These are phyloP conservation scores for Kryptolebias marmoratus DNA, from an alignment of 2,113 vertebrate species.

Conservation along the genomic window DNA sequence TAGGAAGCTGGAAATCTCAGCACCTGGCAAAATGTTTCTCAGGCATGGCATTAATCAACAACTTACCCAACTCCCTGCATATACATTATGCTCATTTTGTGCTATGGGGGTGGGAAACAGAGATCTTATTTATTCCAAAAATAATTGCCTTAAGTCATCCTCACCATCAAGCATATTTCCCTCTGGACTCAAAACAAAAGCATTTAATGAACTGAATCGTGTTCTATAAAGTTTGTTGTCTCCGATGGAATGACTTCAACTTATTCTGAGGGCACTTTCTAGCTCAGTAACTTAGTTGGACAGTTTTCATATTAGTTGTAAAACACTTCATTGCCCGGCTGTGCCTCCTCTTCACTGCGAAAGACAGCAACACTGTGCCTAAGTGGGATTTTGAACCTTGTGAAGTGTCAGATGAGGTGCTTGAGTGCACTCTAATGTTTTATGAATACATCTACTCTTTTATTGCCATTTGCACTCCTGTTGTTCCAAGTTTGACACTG, in stretches of 20 bases:
- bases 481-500: constrained; percentile 25
- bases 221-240: background rate
- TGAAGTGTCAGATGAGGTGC: constrained; percentile 22
- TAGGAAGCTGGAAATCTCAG: constrained; percentile 64
- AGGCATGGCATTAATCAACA: constrained; percentile 69
- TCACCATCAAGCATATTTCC: constrained; percentile 3
- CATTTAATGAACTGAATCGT: constrained; percentile 16
- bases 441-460: constrained; percentile 5
- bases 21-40: constrained; percentile 67
- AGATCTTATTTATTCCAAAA: constrained; percentile 49
- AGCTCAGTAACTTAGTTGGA: background rate
- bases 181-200: constrained; percentile 24
- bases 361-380: constrained; percentile 9
- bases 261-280: constrained; percentile 13
- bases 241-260: background rate
- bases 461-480: constrained; percentile 18
- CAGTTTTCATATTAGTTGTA: constrained; percentile 6
- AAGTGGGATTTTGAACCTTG: constrained; percentile 25
- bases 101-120: background rate
- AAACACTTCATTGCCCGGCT: constrained; percentile 2
- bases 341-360: background rate
- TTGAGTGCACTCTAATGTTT: constrained; percentile 9
- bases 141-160: constrained; percentile 47
- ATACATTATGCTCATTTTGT: constrained; percentile 47
- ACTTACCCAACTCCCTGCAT: constrained; percentile 54